Base-by-base conservation (phyloP, 2,888 invertebrate genomes). In the Hanleya hanleyi region DNA sequence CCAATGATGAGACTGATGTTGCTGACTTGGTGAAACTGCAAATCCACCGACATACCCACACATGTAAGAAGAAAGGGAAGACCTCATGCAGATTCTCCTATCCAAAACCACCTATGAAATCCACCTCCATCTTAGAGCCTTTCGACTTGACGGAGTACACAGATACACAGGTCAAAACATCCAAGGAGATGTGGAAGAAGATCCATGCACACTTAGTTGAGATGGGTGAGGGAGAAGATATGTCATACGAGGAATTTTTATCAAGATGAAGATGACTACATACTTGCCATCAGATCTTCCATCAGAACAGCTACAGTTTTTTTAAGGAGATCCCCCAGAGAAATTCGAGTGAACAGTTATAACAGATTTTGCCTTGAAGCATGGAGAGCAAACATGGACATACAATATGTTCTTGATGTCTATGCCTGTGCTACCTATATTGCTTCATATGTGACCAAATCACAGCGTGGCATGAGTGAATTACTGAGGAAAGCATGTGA, bases 371-470 rank as follows among this genome's bases (percentile, higher is more conserved):
- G 70, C 5, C 62, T 75, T 2, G 36, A 33, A 33, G 47, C 65
- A 22, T 77, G 77, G 75, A 18, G 51, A 66, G 75, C 79, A 51
- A 79, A 75, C 37, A 71, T 67, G 36, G 79, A 79, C 38, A 18
- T 77, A 6, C 77, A 80, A 49, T 76, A 57, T 66, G 62, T 78
- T 2, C 36, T 70, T 0, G 78, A 81, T n/a, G 76, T 74, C 0
- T 80, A 77, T 74, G 73, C 78, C 47, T 79, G 78, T 75, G 82
- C 81, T 1, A 41, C 74, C 2, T 81, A 82, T 70, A 67, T 82
- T 35, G 75, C 75, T 0, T 69, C 80, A 18, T 80, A 82, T 57
- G 57, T 81, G 0, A 75, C 77, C 22, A 83, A 82, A 64, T 49
- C 69, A 36, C 79, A 81, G 41, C 18, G 77, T 22, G 79, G 80